Evolutionary conservation across 1,140 invertebrate species (phyloP).

Genomic region (Trypoxylus dichotomus): DNA sequence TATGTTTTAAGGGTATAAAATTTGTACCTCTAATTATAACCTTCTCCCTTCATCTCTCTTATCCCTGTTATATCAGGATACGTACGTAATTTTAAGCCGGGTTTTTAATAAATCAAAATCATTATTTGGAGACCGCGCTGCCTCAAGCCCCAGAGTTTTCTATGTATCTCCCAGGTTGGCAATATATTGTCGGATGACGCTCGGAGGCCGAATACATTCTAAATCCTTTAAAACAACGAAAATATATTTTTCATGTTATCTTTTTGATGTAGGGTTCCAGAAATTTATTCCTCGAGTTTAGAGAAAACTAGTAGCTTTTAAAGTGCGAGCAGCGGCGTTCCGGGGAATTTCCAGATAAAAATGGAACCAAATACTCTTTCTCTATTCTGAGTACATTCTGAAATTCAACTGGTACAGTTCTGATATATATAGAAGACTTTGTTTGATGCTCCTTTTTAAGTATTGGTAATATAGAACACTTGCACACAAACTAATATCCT

Average conservation of each 20-base stretch:
- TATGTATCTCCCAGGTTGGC: not conserved
- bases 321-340: not conserved
- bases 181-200: not conserved
- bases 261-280: not conserved
- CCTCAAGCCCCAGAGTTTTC: not conserved
- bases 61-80: not conserved
- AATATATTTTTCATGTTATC: not conserved
- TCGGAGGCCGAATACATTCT: not conserved
- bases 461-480: no score
- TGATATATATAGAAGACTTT: no score
- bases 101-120: slow-evolving; percentile 8
- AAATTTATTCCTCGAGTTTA: not conserved
- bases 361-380: no score
- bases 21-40: not conserved
- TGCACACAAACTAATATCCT: no score
- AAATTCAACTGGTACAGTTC: no score
- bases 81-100: not conserved
- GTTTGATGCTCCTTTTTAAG: no score
- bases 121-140: not conserved
- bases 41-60: not conserved
- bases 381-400: no score
- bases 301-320: not conserved
- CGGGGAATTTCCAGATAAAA: not conserved
- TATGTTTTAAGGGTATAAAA: not conserved
- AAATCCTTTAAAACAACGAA: slow-evolving; percentile 14